These are phyloP conservation scores for Alentia gelatinosa DNA, from an alignment of 2,888 invertebrate genomes.

Conservation along the genomic window DNA sequence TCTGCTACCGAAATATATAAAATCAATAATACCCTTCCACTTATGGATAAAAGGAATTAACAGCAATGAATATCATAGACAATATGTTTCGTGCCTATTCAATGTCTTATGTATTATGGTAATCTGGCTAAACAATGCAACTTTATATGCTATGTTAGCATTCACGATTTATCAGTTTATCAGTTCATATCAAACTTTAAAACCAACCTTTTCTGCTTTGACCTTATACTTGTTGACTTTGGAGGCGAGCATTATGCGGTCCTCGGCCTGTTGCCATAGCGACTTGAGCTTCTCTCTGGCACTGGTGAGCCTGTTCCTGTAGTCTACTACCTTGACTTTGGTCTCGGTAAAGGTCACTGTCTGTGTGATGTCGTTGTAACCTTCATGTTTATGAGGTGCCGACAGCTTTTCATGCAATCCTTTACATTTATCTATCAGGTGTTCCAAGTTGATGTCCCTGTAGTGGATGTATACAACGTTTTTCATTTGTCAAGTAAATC, in stretches of 20 bases:
- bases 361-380: conserved; percentile 32
- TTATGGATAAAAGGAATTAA: too few species aligned
- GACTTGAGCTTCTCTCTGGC: conserved; percentile 50
- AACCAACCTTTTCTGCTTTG: conserved; percentile 61
- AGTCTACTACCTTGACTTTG: conserved; percentile 41
- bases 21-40: too few species aligned
- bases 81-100: background rate
- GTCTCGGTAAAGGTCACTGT: conserved; percentile 50
- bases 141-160: background rate
- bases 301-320: conserved; percentile 46
- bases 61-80: too few species aligned
- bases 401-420: conserved; percentile 27
- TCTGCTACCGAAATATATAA: too few species aligned
- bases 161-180: background rate
- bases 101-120: background rate
- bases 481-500: too few species aligned
- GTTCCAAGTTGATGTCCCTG: conserved; percentile 67
- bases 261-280: conserved; percentile 60
- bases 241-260: background rate
- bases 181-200: background rate
- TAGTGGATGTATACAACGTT: too few species aligned
- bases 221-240: conserved; percentile 58
- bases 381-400: conserved; percentile 6
- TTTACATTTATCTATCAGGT: conserved; percentile 60
- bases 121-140: too few species aligned